Percentiles rank a stretch among this genome's conserved stretches.
phyloP scores from a whole-genome alignment of 2,888 invertebrate genomes.

The Sympetrum striolatum region DNA sequence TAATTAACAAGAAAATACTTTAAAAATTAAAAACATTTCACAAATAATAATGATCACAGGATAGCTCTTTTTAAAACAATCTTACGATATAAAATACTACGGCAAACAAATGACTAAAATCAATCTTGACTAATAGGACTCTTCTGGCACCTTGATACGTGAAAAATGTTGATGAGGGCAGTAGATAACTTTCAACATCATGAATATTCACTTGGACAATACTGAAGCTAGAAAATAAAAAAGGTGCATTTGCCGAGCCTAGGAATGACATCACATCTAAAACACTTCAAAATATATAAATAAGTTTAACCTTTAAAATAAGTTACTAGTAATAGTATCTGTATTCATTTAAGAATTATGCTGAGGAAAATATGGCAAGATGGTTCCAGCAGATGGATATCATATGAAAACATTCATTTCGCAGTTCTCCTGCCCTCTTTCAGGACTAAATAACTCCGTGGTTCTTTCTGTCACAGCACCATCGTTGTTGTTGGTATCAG shows the following conservation, averaged over 20 bases:
- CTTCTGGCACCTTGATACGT: not conserved
- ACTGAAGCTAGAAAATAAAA: not conserved
- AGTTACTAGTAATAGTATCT: not conserved
- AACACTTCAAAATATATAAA: not conserved
- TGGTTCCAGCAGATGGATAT: not conserved
- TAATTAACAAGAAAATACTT: not conserved
- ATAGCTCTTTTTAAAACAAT: not conserved
- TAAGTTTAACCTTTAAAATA: not conserved
- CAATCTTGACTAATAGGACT: not conserved
- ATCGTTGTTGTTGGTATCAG: conserved; percentile 22
- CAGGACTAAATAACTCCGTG: not conserved
- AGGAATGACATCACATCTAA: not conserved
- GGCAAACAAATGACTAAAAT: not conserved
- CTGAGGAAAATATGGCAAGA: not conserved
- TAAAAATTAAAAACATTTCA: not conserved
- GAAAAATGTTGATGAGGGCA: not conserved
- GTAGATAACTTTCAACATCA: not conserved
- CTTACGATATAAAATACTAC: conserved; percentile 30
- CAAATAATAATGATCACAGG: conserved; percentile 4
- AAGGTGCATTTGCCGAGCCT: not conserved
- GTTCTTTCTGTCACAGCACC: not conserved
- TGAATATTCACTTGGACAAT: not conserved
- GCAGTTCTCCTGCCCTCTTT: not conserved
- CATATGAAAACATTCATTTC: conserved; percentile 16
- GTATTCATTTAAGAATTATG: not conserved